Base-by-base conservation (phyloP, 2,797 vertebrate genomes). In the Lagodon rhomboides region DNA sequence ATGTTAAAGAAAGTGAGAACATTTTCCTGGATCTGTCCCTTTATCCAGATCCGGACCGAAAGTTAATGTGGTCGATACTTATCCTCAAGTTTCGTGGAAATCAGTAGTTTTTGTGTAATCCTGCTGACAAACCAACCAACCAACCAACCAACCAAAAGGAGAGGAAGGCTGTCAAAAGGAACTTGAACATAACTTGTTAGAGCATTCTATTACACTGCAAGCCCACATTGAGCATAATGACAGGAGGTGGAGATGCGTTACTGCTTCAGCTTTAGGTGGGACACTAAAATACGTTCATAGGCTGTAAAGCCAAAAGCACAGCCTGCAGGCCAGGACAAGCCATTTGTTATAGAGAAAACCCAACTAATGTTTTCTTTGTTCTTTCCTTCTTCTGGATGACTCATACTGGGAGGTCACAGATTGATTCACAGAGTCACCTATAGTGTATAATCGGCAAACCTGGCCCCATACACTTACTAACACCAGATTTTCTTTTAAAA, bases 401-500 rank as follows among this genome's bases (percentile, higher is more conserved):
- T 53, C 61, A n/a, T 47, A 50, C 55, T 61, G 27, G 25, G 59
- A 41, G n/a, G 46, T 15, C 61, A n/a, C 73, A 18, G 13, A 58
- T 23, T 25, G 49, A 65, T 53, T 72, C 30, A 41, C 51, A 38
- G 3, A 63, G 30, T 25, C 34, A 78, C 20, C 51, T 51, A 20
- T 34, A 59, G 2, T n/a, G 17, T 65, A 4, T 73, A 34, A 55
- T 55, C 12, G 76, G 13, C 8, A 50, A 20, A 13, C 18, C 56
- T 59, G 30, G 11, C 46, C 34, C 10, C 51, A 56, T 20, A 22
- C 12, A 16, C 7, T 15, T 41, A 38, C 58, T 34, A 34, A 50
- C 25, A 53, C 22, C 11, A 20, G 12, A 20, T 56, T 66, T 58
- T 63, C 47, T 64, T 67, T 63, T 58, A 20, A n/a, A 65, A 34